Evolutionary conservation across 2,888 invertebrate species (phyloP).

Genomic region (Archaeoteleia sp.): DNA sequence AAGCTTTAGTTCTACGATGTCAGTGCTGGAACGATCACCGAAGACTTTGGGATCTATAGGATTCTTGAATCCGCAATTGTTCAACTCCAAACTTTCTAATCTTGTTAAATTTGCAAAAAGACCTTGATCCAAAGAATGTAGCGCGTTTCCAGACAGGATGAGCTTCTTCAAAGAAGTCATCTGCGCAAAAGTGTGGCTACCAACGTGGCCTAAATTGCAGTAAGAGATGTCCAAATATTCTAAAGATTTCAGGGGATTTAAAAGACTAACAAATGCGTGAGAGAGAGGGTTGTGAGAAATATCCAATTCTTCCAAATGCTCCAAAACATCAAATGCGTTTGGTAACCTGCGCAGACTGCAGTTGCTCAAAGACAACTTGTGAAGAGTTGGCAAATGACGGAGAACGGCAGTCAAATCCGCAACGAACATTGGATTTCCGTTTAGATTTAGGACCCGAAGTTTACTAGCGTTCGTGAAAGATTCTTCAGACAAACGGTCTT

Average conservation of each 20-base stretch:
- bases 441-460: conserved; percentile 80
- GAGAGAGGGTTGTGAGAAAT: conserved; percentile 83
- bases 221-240: conserved; percentile 85
- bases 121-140: conserved; percentile 81
- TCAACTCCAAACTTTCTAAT: conserved; percentile 81
- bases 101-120: conserved; percentile 82
- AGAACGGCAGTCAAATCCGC: conserved; percentile 82
- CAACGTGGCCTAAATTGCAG: conserved; percentile 81
- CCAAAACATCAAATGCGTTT: conserved; percentile 81
- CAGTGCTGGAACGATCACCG: conserved; percentile 81
- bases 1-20: conserved; percentile 81
- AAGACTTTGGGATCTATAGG: conserved; percentile 81
- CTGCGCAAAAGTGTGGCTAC: conserved; percentile 81
- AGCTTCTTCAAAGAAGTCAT: conserved; percentile 82
- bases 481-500: conserved; percentile 81
- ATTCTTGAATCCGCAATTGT: conserved; percentile 81
- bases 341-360: conserved; percentile 81
- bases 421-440: conserved; percentile 82
- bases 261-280: conserved; percentile 80
- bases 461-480: conserved; percentile 82
- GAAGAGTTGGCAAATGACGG: conserved; percentile 80
- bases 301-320: conserved; percentile 81
- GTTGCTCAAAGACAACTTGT: conserved; percentile 81
- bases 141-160: conserved; percentile 82
- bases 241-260: conserved; percentile 81